Percentiles rank a stretch among this genome's conserved stretches.
phyloP scores from a whole-genome alignment of 2,888 invertebrate genomes.

The Standfussiana lucernea region DNA sequence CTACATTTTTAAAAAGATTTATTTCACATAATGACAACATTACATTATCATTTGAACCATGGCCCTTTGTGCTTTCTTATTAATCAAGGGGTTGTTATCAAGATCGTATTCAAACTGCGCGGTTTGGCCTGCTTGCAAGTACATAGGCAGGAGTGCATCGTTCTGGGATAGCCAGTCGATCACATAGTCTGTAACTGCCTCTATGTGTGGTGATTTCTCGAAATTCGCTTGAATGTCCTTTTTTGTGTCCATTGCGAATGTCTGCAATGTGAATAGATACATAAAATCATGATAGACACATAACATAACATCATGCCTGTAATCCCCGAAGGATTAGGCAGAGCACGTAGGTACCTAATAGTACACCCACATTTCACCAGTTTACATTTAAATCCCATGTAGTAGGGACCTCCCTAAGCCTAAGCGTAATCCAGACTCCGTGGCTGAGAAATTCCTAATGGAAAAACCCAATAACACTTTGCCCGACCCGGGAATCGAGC shows the following conservation, averaged over 20 bases:
- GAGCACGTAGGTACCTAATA: no score
- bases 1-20: constrained; percentile 14
- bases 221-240: constrained; percentile 76
- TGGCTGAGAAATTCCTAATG: no score
- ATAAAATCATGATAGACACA: not conserved
- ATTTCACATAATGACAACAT: constrained; percentile 1
- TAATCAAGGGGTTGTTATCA: constrained; percentile 73
- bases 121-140: constrained; percentile 76
- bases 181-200: constrained; percentile 82
- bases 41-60: constrained; percentile 66
- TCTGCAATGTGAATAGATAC: constrained; percentile 59
- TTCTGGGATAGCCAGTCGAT: constrained; percentile 84
- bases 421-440: no score
- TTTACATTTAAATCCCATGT: no score
- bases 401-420: no score
- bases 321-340: no score
- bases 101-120: constrained; percentile 69
- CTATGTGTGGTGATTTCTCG: constrained; percentile 80
- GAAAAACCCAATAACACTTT: no score
- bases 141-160: constrained; percentile 82
- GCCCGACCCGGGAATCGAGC: no score
- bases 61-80: constrained; percentile 60
- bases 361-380: no score
- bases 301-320: no score
- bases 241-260: constrained; percentile 63